Conservation (phyloP, 1,140 invertebrate species). For the Diabrotica virgifera region DNA sequence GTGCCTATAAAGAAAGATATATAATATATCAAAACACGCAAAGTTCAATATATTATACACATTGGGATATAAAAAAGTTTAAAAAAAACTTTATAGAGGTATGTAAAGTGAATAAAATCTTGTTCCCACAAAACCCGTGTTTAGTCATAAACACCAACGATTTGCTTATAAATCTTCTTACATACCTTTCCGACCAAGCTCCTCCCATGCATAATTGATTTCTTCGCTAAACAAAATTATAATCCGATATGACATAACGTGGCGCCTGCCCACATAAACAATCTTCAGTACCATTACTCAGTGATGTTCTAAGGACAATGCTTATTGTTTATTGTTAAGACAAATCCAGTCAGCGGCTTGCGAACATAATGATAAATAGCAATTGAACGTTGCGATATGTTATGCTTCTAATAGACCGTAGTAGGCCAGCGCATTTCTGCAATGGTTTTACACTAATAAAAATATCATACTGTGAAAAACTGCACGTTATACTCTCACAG, state of each 20-base stretch:
- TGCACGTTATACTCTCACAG: too few relatives aligned
- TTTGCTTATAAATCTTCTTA: too few relatives aligned
- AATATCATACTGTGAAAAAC: too few relatives aligned
- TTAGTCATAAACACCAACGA: too few relatives aligned
- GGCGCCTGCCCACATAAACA: conserved; percentile 8
- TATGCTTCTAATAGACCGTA: neutral
- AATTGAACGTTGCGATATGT: conserved; percentile 15
- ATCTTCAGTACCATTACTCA: conserved; percentile 7
- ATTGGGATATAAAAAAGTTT: too few relatives aligned
- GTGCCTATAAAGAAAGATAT: too few relatives aligned
- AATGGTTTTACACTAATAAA: neutral
- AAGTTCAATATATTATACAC: too few relatives aligned
- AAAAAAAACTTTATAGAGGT: too few relatives aligned
- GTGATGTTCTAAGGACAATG: conserved; percentile 7
- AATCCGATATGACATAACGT: conserved; percentile 7
- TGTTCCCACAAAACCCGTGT: too few relatives aligned
- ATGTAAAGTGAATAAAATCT: too few relatives aligned
- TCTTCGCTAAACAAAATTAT: conserved; percentile 5
- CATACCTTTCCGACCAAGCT: too few relatives aligned
- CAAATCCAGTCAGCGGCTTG: conserved; percentile 8
- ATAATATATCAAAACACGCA: too few relatives aligned
- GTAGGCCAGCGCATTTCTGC: neutral
- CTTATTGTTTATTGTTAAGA: conserved; percentile 12
- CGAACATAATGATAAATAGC: conserved; percentile 13
- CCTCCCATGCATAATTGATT: conserved; percentile 5